These are phyloP conservation scores for Axis porcinus DNA, from an alignment of 2,113 vertebrate genomes.

Conservation along the genomic window DNA sequence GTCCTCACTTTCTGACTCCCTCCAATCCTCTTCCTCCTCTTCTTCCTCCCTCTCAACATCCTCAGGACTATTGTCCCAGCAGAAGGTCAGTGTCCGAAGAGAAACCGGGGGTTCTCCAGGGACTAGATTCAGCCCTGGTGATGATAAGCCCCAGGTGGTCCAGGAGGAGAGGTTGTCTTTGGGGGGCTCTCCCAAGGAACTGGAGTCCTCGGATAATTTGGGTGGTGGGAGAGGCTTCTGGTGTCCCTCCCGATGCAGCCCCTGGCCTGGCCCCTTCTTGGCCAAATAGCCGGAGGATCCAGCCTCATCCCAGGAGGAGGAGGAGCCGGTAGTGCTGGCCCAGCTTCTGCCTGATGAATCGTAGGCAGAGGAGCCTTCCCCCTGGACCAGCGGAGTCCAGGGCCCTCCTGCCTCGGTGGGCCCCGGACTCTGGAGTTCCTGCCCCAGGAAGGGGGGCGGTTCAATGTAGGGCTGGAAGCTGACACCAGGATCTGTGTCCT, in stretches of 20 bases:
- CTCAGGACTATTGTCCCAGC: neutral
- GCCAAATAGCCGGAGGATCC: neutral
- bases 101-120: slow-evolving; percentile 10
- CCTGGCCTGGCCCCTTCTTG: neutral
- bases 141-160: neutral
- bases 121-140: neutral
- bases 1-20: neutral
- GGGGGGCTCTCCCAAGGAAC: neutral
- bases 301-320: neutral
- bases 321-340: neutral
- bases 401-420: neutral
- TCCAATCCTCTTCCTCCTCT: neutral
- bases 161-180: neutral
- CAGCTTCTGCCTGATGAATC: slow-evolving; percentile 42
- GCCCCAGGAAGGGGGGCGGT: neutral
- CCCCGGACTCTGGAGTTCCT: accelerated
- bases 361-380: neutral
- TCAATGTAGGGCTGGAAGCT: slow-evolving; percentile 33
- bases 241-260: accelerated
- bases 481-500: neutral
- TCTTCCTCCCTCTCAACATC: neutral
- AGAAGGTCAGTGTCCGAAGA: slow-evolving; percentile 46
- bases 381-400: neutral
- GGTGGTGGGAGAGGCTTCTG: neutral
- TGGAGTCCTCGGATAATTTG: neutral